Base-by-base conservation (phyloP, 2,797 vertebrate species). In the Kryptolebias ocellatus region DNA sequence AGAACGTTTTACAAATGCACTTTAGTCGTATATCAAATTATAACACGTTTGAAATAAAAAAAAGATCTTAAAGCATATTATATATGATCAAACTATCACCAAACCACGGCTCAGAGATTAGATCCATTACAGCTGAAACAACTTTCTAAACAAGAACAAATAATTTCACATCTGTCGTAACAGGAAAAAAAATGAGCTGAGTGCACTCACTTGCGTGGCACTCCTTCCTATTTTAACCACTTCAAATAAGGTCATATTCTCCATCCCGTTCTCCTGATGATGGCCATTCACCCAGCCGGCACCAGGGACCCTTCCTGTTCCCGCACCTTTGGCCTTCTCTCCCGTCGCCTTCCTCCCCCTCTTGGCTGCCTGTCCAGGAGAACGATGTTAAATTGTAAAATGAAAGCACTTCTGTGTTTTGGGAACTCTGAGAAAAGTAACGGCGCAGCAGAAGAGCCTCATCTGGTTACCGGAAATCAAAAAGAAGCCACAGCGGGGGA, bases 161-260 rank as follows among this genome's bases (percentile, higher is more conserved):
- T 12, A 42, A 42, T 12, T 42, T 42, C 10, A 42, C 39, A 12
- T 12, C 39, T 10, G 37, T 39, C 14, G 10, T 42, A 42, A 12
- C 11, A 42, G 39, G 20, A 27, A 24, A 31, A 8, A 7, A 4
- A 53, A 27, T 28, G 3, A 60, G 27, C 10, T 3, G 1, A 0
- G 1, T 24, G 4, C 12, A 76, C 79, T 31, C 90, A 98, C 97
- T 96, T 99, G 97, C 94, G 97, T 98, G 87, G 97, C 97, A 86
- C 97, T 97, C 92, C 96, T 98, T 82, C 97, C 97, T 91, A 95
- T 90, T 94, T 96, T 98, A 63, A 98, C 95, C 84, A 99, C 95
- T 88, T 98, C 96, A 79, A 98, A 99, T 64, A 99, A 91, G 93
- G 96, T 96, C 94, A 97, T 96, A 84, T 93, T 97, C 90, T 98